A percentile compares a stretch with the other conserved stretches of the same genome.
Evolutionary conservation across 2,797 vertebrate genomes (phyloP).

Genomic region (Rhabdomys pumilio): DNA sequence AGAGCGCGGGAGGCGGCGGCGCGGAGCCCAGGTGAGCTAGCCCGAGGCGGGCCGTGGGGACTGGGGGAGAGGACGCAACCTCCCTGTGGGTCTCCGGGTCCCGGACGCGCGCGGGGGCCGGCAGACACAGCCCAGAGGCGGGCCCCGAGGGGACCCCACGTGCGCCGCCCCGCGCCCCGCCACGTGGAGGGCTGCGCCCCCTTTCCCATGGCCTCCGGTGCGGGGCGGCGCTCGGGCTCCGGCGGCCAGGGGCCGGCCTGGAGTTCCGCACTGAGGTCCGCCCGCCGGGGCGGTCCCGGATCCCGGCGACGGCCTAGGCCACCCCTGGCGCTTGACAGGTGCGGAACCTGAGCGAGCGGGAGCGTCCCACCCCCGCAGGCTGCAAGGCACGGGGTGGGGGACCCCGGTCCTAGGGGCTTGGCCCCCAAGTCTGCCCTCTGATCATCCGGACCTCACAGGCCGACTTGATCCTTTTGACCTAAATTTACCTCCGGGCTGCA

Average conservation of each 20-base stretch:
- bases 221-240: constrained; percentile 31
- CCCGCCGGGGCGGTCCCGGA: constrained; percentile 10
- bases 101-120: neutral
- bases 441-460: neutral
- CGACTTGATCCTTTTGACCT: constrained; percentile 75
- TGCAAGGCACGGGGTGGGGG: neutral
- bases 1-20: constrained; percentile 61
- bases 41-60: neutral
- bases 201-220: neutral
- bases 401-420: neutral
- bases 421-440: neutral
- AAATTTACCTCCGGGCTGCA: constrained; percentile 71
- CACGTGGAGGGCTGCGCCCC: constrained; percentile 75
- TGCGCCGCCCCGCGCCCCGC: constrained; percentile 72
- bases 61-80: neutral
- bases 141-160: constrained; percentile 63
- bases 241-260: constrained; percentile 30
- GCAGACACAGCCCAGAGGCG: constrained; percentile 58
- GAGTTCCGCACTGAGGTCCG: constrained; percentile 68
- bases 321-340: constrained; percentile 70
- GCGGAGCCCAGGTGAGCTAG: constrained; percentile 78
- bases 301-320: constrained; percentile 70
- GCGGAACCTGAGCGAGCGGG: neutral
- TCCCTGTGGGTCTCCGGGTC: neutral
- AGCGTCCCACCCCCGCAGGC: neutral